These are phyloP conservation scores for Okamejei kenojei DNA, from an alignment of 2,797 vertebrate species.

Conservation along the genomic window DNA sequence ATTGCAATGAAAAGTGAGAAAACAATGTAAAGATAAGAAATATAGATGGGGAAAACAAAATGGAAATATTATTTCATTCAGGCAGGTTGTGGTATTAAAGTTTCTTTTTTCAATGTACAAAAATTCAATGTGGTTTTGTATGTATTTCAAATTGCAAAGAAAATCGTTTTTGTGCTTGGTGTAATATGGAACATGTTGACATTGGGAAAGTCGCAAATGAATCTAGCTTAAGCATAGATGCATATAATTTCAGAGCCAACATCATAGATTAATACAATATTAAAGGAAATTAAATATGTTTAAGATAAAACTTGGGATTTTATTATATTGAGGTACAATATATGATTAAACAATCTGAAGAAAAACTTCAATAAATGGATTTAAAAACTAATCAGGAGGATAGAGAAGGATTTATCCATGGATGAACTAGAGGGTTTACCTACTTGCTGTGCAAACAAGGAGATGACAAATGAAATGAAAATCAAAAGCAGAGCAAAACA, in stretches of 20 bases:
- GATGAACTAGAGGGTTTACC: constrained; percentile 33
- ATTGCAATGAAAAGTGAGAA: not conserved
- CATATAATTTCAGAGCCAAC: constrained; percentile 8
- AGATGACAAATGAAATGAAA: constrained; percentile 35
- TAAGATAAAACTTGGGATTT: constrained; percentile 35
- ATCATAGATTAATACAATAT: constrained; percentile 29
- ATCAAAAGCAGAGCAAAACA: constrained; percentile 26
- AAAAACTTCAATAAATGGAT: constrained; percentile 23
- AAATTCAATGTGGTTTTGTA: not conserved
- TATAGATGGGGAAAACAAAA: not conserved
- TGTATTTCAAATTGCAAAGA: not conserved
- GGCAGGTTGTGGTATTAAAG: not conserved
- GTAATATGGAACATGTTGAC: not conserved
- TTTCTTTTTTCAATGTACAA: not conserved
- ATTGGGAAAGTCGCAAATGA: not conserved
- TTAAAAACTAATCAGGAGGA: constrained; percentile 33
- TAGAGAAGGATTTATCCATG: constrained; percentile 35
- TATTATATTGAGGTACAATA: constrained; percentile 22
- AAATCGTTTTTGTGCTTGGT: constrained; percentile 9
- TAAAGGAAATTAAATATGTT: constrained; percentile 35
- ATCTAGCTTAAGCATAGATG: constrained; percentile 11
- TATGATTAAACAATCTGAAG: constrained; percentile 23
- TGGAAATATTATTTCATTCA: not conserved
- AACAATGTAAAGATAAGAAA: not conserved
- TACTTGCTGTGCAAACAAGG: constrained; percentile 15